Evolutionary conservation across 2,113 vertebrate genomes (phyloP), one percentile per base, ranked within the genome.

Genomic region (Pseudorectes ferrugineus): DNA sequence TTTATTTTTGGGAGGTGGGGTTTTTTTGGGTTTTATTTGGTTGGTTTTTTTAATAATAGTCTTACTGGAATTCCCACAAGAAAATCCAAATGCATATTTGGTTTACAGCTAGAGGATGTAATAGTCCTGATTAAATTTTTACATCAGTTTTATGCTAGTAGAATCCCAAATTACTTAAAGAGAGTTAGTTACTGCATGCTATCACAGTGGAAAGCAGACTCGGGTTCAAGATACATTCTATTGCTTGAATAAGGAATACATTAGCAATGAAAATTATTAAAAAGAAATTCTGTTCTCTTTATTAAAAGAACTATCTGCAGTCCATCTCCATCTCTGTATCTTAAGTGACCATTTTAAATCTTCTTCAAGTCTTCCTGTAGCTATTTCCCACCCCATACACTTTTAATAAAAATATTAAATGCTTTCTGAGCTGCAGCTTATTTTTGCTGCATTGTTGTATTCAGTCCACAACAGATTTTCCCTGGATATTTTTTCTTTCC

Each of bases 251-350:
- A 28, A 35, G 87, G 21, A 72, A 43, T 76, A 46, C 67, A 94
- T 68, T 65, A 82, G 17, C 52, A 88, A 75, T 65, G 42, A 88
- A 95, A 85, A 82, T 55, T 10, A 71, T 72, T 72, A 9, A 85
- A 81, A 85, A n/a, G 3, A 65, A 43, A 25, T 51, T 85, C 40
- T 57, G 21, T 38, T 10, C n/a, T n/a, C n/a, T n/a, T n/a, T n/a
- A n/a, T n/a, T n/a, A n/a, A n/a, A n/a, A n/a, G n/a, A n/a, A n/a
- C 18, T 75, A 24, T 82, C 58, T 57, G 45, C 40, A 85, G 42
- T 82, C 48, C 42, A 57, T 75, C 43, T 74, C 65, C 17, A 71
- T 66, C 42, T 49, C 3, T 15, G 4, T 78, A 21, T 62, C 55
- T 51, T 81, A 74, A 74, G 78, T 55, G 18, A 35, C 9, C 46